Percentiles rank a stretch among this genome's conserved stretches.
phyloP scores from a whole-genome alignment of 2,113 vertebrate species.

The Chlorodrepanis virens region DNA sequence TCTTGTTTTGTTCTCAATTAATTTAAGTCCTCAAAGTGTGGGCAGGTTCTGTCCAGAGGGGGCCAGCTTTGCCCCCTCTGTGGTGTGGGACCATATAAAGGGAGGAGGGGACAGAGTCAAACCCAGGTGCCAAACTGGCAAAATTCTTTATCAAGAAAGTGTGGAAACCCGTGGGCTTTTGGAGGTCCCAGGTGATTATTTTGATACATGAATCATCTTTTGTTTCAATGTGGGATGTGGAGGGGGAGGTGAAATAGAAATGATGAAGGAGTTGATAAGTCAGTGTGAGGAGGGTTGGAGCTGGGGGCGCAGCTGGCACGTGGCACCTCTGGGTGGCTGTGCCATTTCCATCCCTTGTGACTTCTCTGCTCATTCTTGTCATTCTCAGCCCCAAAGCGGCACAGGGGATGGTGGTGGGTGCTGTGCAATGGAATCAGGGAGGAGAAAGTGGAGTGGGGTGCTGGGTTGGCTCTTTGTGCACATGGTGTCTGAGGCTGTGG shows the following conservation, averaged over 20 bases:
- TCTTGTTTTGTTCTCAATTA: not conserved
- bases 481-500: not conserved
- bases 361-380: not conserved
- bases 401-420: not conserved
- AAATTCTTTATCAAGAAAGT: not conserved
- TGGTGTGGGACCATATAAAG: not conserved
- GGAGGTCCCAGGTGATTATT: conserved; percentile 2
- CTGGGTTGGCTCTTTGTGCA: not conserved
- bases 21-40: not conserved
- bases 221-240: conserved; percentile 17
- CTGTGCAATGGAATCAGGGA: not conserved
- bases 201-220: conserved; percentile 28
- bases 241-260: not conserved
- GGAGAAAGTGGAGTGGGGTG: not conserved
- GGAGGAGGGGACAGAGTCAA: not conserved
- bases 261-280: not conserved
- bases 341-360: not conserved
- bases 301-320: not conserved
- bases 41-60: not conserved
- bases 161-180: not conserved
- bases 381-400: not conserved
- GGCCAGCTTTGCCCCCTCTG: not conserved
- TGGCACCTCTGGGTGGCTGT: not conserved
- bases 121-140: not conserved
- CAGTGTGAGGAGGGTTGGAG: not conserved